These are phyloP conservation scores for Cephus sareptanus DNA, from an alignment of 2,888 invertebrate species.

Conservation along the genomic window DNA sequence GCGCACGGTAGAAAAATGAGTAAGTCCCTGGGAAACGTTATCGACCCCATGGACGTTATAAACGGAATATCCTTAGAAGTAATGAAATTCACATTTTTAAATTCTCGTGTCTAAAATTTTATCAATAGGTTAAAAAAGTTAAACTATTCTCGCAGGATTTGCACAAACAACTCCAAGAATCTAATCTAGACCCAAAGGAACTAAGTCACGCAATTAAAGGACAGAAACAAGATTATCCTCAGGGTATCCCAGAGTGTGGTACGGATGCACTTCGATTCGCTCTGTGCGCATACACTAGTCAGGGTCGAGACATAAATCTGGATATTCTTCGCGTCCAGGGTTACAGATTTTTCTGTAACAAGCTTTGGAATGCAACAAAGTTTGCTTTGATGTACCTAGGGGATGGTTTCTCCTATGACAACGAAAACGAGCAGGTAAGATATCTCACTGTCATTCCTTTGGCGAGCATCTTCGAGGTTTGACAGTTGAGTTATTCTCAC, in stretches of 20 bases:
- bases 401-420: constrained; percentile 69
- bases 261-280: constrained; percentile 94
- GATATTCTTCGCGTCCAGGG: constrained; percentile 95
- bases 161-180: constrained; percentile 77
- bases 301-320: constrained; percentile 95
- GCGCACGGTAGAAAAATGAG: constrained; percentile 99
- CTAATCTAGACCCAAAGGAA: constrained; percentile 90
- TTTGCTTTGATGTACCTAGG: constrained; percentile 85
- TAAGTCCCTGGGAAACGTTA: constrained; percentile 97
- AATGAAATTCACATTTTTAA: constrained; percentile 15
- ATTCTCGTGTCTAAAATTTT: background rate
- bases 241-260: constrained; percentile 98
- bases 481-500: constrained; percentile 32
- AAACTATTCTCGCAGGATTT: constrained; percentile 67
- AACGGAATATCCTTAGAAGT: constrained; percentile 84
- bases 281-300: constrained; percentile 88
- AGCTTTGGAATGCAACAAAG: constrained; percentile 98
- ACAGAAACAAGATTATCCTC: constrained; percentile 72
- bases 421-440: constrained; percentile 45
- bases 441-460: background rate
- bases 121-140: background rate
- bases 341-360: constrained; percentile 97
- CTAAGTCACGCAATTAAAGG: constrained; percentile 64
- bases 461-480: constrained; percentile 32
- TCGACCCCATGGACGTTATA: constrained; percentile 97